Evolutionary conservation across 2,797 vertebrate species (phyloP).

Genomic region (Ara ararauna): DNA sequence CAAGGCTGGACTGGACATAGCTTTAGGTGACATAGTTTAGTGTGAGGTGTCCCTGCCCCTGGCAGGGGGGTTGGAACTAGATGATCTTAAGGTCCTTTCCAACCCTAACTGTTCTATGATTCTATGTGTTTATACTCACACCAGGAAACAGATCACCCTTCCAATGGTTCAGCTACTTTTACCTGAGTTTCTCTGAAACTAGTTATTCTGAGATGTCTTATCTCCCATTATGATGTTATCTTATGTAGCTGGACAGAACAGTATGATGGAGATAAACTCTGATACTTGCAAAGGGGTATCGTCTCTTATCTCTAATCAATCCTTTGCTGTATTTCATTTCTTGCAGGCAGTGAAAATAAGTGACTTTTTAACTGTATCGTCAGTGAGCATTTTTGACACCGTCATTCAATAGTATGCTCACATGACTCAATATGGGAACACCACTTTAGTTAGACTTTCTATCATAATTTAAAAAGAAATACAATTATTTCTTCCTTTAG

Average conservation of each 20-base stretch:
- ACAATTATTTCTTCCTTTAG: background rate
- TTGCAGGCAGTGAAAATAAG: background rate
- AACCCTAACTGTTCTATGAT: too few relatives aligned
- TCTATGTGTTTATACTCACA: background rate
- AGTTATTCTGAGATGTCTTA: background rate
- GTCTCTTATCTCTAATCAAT: background rate
- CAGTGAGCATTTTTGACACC: background rate
- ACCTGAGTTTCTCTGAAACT: background rate
- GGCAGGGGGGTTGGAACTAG: too few relatives aligned
- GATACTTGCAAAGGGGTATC: background rate
- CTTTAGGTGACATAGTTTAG: too few relatives aligned
- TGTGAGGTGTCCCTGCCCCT: too few relatives aligned
- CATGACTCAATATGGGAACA: background rate
- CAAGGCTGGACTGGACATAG: too few relatives aligned
- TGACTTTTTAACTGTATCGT: background rate
- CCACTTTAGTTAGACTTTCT: background rate
- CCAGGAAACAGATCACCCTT: background rate
- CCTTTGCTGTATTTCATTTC: background rate
- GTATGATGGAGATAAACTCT: background rate
- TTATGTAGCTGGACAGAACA: background rate
- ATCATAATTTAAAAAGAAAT: background rate
- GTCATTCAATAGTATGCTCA: background rate
- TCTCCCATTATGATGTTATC: background rate
- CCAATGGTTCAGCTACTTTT: background rate
- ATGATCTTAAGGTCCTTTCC: too few relatives aligned